phyloP scores from a whole-genome alignment of 2,888 invertebrate genomes.

The Melipona beecheii region DNA sequence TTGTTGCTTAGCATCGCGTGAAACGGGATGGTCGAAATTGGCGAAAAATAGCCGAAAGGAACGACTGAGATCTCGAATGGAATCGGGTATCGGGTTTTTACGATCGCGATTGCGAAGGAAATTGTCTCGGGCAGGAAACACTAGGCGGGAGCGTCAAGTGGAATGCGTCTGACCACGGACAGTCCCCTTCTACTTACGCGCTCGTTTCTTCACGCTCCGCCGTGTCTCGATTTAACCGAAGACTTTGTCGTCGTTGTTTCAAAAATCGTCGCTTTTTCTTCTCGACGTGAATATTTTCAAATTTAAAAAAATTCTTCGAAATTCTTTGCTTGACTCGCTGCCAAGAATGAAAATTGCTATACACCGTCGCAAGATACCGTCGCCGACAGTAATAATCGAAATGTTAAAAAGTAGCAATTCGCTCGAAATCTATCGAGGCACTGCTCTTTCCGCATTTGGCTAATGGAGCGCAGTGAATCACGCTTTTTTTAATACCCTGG shows the following conservation, averaged over 20 bases:
- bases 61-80: background rate
- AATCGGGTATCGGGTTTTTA: background rate
- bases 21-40: background rate
- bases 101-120: background rate
- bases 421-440: background rate
- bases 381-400: background rate
- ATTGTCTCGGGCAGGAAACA: too few species aligned
- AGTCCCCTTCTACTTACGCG: background rate
- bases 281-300: background rate
- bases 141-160: background rate
- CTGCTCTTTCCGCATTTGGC: background rate
- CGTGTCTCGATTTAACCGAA: background rate
- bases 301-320: too few species aligned
- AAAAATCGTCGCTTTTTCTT: background rate
- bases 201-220: background rate
- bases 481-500: slow-evolving; percentile 17
- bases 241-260: background rate
- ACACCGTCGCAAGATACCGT: too few species aligned
- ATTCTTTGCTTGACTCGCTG: too few species aligned
- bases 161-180: background rate
- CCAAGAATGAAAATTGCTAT: too few species aligned
- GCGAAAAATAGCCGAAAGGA: background rate
- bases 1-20: background rate
- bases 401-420: background rate
- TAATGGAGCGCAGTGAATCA: background rate